These are phyloP conservation scores for Morus bassanus DNA, from an alignment of 2,797 vertebrate genomes.

Conservation along the genomic window DNA sequence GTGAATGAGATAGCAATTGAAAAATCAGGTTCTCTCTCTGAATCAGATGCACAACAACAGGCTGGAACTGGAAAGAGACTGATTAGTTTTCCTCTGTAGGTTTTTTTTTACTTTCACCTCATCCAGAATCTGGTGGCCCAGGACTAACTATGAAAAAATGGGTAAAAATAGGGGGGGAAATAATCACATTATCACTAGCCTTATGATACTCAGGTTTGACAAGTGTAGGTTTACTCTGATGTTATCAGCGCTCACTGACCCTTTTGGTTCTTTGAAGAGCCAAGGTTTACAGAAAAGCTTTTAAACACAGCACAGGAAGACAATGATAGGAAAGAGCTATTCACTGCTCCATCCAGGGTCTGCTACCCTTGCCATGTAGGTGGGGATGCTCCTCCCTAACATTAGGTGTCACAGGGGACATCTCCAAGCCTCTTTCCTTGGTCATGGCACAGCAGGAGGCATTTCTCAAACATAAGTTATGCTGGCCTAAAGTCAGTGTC, in stretches of 20 bases:
- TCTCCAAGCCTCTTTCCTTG: neutral
- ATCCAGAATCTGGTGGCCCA: neutral
- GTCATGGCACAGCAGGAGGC: neutral
- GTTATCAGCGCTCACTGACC: neutral
- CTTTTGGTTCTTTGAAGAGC: neutral
- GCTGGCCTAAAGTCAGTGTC: neutral
- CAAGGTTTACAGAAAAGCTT: neutral
- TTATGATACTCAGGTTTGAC: neutral
- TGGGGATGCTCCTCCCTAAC: neutral
- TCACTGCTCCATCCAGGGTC: neutral
- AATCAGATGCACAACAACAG: neutral
- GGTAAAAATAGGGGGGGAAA: neutral
- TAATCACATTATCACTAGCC: neutral
- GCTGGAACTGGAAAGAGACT: neutral
- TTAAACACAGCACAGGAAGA: neutral
- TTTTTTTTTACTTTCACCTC: neutral
- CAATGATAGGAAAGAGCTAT: neutral
- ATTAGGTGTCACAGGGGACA: neutral
- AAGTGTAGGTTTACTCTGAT: neutral
- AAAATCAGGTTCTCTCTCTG: conserved; percentile 1
- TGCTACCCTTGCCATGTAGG: neutral
- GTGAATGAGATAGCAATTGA: neutral
- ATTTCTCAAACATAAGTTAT: neutral
- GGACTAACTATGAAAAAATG: neutral
- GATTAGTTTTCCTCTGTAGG: neutral